phyloP scores from a whole-genome alignment of 2,113 vertebrate species.

The Euleptes europaea region DNA sequence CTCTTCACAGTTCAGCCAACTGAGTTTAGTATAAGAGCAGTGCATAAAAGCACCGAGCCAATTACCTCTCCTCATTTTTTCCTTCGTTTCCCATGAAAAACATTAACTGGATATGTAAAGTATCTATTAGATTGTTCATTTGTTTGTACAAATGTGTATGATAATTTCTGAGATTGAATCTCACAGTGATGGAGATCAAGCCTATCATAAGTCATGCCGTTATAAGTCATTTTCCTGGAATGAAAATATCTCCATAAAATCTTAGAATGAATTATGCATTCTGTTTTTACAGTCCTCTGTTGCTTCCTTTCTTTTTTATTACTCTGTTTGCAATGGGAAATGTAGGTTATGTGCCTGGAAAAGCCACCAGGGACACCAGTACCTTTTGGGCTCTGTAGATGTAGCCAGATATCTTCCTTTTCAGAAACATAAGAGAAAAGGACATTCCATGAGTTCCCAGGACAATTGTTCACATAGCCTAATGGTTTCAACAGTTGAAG shows the following conservation, averaged over 20 bases:
- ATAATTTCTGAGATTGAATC: background rate
- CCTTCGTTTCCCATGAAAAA: background rate
- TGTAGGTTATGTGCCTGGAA: fast-evolving
- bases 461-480: background rate
- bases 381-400: background rate
- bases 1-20: background rate
- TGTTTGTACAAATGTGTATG: background rate
- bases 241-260: slow-evolving; percentile 6
- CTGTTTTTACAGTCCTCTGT: background rate
- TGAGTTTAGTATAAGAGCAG: background rate
- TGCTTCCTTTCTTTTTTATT: background rate
- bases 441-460: background rate
- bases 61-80: background rate
- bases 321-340: background rate
- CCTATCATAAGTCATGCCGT: background rate
- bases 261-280: background rate
- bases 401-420: background rate
- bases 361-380: too few species aligned
- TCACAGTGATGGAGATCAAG: background rate
- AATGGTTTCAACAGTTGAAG: background rate
- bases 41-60: background rate
- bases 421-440: background rate
- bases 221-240: background rate
- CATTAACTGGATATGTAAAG: background rate
- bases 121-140: background rate